Percentiles rank a stretch among this genome's conserved stretches.
Conservation (phyloP, 2,113 vertebrate species). For the Megaceryle torquata region DNA sequence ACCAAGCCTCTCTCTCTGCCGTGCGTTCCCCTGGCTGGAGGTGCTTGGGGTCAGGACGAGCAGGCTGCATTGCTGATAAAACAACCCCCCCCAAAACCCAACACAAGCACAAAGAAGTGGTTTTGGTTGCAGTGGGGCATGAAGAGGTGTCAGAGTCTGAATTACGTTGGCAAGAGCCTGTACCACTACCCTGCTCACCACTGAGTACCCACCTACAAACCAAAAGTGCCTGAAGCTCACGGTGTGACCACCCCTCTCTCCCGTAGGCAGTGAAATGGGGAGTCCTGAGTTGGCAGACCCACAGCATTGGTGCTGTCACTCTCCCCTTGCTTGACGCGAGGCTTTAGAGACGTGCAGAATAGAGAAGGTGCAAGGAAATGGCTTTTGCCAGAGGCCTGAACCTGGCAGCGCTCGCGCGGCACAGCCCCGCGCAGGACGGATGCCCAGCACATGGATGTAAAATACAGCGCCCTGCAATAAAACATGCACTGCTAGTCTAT, state of each 20-base stretch:
- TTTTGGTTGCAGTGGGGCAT: neutral
- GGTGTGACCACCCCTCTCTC: neutral
- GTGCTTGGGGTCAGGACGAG: neutral
- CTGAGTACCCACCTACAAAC: neutral
- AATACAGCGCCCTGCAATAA: conserved; percentile 41
- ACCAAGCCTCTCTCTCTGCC: neutral
- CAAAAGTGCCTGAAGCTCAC: neutral
- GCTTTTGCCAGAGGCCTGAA: neutral
- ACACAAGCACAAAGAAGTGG: neutral
- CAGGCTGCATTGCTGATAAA: neutral
- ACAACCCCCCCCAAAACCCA: rapidly evolving
- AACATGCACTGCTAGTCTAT: conserved; percentile 52
- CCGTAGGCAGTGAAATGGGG: neutral
- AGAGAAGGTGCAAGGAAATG: neutral
- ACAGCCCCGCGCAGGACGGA: neutral
- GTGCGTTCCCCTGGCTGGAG: neutral
- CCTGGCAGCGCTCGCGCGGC: neutral
- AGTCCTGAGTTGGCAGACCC: neutral
- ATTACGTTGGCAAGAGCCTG: neutral
- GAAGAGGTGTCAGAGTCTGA: neutral
- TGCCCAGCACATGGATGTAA: neutral
- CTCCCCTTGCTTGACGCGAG: neutral
- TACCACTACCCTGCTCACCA: neutral
- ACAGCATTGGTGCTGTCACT: neutral
- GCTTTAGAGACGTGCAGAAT: neutral